Conservation (phyloP, 2,113 vertebrate genomes). For the Sula dactylatra region DNA sequence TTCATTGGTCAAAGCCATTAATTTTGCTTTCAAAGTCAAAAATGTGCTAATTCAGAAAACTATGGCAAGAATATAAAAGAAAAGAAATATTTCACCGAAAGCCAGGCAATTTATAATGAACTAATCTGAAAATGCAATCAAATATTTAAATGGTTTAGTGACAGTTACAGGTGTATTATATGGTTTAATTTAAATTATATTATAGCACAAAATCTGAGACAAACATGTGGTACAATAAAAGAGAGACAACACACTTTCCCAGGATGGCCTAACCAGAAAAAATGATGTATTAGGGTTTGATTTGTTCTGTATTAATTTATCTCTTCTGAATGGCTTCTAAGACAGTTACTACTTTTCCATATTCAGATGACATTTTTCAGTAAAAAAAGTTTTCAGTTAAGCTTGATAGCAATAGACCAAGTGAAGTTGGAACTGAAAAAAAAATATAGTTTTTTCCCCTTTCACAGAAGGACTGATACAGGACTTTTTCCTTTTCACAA, state of each 20-base stretch:
- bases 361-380: neutral
- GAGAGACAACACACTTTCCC: neutral
- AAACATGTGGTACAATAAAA: neutral
- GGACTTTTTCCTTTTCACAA: neutral
- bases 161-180: neutral
- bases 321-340: neutral
- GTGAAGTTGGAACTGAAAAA: neutral
- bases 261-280: neutral
- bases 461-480: neutral
- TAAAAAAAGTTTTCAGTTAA: neutral
- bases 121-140: neutral
- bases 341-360: neutral
- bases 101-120: neutral
- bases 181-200: neutral
- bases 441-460: neutral
- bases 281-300: neutral
- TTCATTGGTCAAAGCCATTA: neutral
- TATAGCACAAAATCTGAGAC: neutral
- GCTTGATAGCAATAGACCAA: neutral
- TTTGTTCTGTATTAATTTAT: neutral
- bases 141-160: neutral
- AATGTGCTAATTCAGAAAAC: neutral
- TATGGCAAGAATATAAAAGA: neutral
- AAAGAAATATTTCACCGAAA: neutral
- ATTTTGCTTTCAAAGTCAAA: neutral